These are phyloP conservation scores for Eulemur mongoz DNA, from an alignment of 2,797 vertebrate genomes.

Conservation along the genomic window DNA sequence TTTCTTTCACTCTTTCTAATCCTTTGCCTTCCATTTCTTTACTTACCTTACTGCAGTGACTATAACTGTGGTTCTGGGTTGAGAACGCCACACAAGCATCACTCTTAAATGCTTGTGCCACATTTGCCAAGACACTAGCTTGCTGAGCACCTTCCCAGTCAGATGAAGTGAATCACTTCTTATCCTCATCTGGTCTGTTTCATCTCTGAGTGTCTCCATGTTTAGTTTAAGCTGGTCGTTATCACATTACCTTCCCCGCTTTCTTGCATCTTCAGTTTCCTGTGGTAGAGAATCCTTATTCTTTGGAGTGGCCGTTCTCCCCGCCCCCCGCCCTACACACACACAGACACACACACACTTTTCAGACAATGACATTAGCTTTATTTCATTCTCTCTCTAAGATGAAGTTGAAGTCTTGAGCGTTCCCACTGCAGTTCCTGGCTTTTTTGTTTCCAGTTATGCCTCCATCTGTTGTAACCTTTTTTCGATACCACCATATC, in stretches of 20 bases:
- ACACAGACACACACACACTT: not conserved
- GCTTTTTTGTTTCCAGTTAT: slow-evolving; percentile 96
- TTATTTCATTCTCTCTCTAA: slow-evolving; percentile 95
- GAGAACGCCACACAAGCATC: slow-evolving; percentile 69
- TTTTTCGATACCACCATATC: not conserved
- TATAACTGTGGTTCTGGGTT: not conserved
- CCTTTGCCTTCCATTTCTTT: not conserved
- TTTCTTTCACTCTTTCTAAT: not conserved
- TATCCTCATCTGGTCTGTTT: not conserved
- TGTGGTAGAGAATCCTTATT: not conserved
- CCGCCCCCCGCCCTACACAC: no score
- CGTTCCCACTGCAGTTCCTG: slow-evolving; percentile 94
- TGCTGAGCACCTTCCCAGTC: slow-evolving; percentile 89
- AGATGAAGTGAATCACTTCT: not conserved
- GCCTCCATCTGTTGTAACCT: slow-evolving; percentile 87
- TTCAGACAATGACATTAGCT: not conserved
- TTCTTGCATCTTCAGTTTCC: not conserved
- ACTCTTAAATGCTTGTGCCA: slow-evolving; percentile 89
- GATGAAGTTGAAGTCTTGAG: slow-evolving; percentile 96
- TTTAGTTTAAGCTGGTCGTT: not conserved
- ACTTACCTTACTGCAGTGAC: not conserved
- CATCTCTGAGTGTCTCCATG: not conserved
- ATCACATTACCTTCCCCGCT: rapidly evolving
- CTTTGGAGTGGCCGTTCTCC: no score
- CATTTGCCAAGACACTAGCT: slow-evolving; percentile 88